Evolutionary conservation across 1,140 invertebrate genomes (phyloP).

Genomic region (Yoshiicerus persimilis): DNA sequence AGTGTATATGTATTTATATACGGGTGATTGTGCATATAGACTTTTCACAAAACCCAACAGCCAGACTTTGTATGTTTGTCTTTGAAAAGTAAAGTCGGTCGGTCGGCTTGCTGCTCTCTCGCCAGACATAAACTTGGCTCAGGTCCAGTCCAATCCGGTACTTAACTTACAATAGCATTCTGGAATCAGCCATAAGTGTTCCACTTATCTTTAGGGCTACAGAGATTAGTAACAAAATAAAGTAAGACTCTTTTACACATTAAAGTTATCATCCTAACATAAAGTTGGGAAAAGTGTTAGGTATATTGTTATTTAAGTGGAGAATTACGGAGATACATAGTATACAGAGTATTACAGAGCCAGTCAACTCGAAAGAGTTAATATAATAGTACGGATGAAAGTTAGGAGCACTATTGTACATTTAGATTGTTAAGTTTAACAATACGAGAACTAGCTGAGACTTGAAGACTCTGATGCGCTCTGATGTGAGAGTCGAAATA

Average conservation of each 20-base stretch:
- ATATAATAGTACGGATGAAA: background rate
- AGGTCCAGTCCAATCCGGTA: background rate
- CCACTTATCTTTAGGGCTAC: slow-evolving; percentile 5
- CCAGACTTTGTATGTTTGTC: background rate
- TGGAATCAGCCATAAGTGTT: slow-evolving; percentile 9
- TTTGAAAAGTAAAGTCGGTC: background rate
- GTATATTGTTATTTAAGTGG: background rate
- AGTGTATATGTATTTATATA: too few relatives aligned
- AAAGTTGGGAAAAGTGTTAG: background rate
- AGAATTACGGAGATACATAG: background rate
- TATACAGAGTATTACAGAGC: background rate
- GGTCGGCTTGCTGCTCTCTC: background rate
- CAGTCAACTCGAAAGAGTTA: background rate
- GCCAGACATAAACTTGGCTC: background rate
- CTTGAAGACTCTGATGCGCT: background rate
- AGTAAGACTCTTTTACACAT: slow-evolving; percentile 11
- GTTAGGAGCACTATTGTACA: background rate
- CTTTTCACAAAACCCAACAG: too few relatives aligned
- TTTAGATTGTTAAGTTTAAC: background rate
- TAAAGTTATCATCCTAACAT: background rate
- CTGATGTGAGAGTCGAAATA: background rate
- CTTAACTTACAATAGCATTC: background rate
- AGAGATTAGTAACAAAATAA: background rate
- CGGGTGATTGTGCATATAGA: too few relatives aligned
- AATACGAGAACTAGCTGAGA: background rate